A percentile compares a stretch with the other conserved stretches of the same genome.
These are phyloP conservation scores for Poeciliopsis turneri DNA, from an alignment of 2,797 vertebrate species.

Conservation along the genomic window DNA sequence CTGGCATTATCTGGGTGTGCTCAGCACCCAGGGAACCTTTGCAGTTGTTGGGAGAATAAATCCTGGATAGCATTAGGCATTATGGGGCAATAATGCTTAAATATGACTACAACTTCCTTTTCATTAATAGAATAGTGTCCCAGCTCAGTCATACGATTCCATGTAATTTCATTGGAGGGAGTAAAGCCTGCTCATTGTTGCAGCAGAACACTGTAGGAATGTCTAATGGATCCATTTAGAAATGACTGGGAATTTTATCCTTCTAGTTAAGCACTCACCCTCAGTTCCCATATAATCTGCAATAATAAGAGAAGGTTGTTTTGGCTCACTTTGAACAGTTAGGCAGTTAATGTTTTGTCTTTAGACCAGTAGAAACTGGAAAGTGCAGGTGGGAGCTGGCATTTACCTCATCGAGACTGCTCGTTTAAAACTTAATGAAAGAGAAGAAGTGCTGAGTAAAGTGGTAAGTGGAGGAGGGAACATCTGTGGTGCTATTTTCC, in stretches of 20 bases:
- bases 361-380: slow-evolving; percentile 36
- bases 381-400: slow-evolving; percentile 53
- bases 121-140: slow-evolving; percentile 74
- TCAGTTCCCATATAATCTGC: slow-evolving; percentile 10
- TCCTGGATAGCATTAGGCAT: slow-evolving; percentile 70
- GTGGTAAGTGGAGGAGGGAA: slow-evolving; percentile 42
- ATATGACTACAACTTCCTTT: slow-evolving; percentile 59
- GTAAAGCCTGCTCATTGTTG: slow-evolving; percentile 18
- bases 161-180: slow-evolving; percentile 44
- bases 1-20: slow-evolving; percentile 68
- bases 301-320: slow-evolving; percentile 35
- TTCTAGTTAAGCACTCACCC: slow-evolving; percentile 3
- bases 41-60: slow-evolving; percentile 69
- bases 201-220: slow-evolving; percentile 38
- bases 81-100: slow-evolving; percentile 78
- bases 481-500: slow-evolving; percentile 58
- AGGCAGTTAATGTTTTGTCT: slow-evolving; percentile 57
- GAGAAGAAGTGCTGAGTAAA: slow-evolving; percentile 59
- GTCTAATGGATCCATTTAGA: slow-evolving; percentile 45
- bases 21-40: slow-evolving; percentile 70
- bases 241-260: slow-evolving; percentile 15
- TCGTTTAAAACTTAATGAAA: slow-evolving; percentile 63
- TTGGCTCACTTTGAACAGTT: slow-evolving; percentile 31
- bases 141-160: slow-evolving; percentile 59
- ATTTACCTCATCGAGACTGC: slow-evolving; percentile 50